Percentiles rank a stretch among this genome's conserved stretches.
These are phyloP conservation scores for Heliconius nattereri DNA, from an alignment of 1,140 invertebrate species.

Conservation along the genomic window DNA sequence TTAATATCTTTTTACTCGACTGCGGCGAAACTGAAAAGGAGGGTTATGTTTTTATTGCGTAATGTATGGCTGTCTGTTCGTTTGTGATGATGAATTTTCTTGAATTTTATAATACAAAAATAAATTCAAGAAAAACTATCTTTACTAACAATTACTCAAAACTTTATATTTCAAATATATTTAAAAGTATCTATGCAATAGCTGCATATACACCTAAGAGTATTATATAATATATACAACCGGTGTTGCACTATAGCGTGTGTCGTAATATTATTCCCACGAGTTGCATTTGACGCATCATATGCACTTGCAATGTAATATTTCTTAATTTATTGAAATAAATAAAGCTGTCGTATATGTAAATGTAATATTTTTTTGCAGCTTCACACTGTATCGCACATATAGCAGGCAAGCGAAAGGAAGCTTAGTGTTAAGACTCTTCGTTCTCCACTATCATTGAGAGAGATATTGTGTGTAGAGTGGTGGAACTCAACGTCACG, in stretches of 20 bases:
- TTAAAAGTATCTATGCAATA: neutral
- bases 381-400: neutral
- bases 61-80: too few relatives aligned
- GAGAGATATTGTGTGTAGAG: neutral
- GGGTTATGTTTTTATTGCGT: too few relatives aligned
- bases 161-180: too few relatives aligned
- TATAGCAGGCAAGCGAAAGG: neutral
- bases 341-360: neutral
- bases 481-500: neutral
- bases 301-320: slow-evolving; percentile 2
- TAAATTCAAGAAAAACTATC: too few relatives aligned
- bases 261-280: slow-evolving; percentile 14
- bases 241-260: neutral
- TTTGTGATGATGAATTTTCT: too few relatives aligned
- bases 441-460: neutral
- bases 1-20: too few relatives aligned
- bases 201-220: neutral
- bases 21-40: too few relatives aligned
- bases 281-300: slow-evolving; percentile 7
- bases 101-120: too few relatives aligned
- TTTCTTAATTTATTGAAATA: neutral
- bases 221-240: neutral
- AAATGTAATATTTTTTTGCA: neutral
- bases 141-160: too few relatives aligned
- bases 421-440: neutral